These are phyloP conservation scores for Abrostola tripartita DNA, from an alignment of 2,888 invertebrate species.

Conservation along the genomic window DNA sequence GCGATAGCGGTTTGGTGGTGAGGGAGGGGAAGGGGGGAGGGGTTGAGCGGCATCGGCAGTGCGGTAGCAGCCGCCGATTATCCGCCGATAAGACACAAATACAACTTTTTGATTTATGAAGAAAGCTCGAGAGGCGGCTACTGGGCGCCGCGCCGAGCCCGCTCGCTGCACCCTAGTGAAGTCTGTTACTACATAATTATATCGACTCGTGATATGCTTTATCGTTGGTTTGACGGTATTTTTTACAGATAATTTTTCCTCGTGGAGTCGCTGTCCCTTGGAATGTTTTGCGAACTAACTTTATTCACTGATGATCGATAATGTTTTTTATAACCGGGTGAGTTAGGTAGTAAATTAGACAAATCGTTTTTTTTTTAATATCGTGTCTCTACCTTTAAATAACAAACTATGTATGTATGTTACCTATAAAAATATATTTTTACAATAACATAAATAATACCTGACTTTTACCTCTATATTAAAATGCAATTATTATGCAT, in stretches of 20 bases:
- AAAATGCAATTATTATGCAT: constrained; percentile 12
- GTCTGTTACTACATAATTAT: constrained; percentile 48
- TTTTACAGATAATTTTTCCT: background rate
- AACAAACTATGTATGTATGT: too few relatives aligned
- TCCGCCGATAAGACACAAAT: constrained; percentile 85
- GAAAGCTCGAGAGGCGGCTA: constrained; percentile 83
- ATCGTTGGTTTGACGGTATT: background rate
- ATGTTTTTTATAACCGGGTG: too few relatives aligned
- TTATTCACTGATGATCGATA: too few relatives aligned
- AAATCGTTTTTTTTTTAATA: too few relatives aligned
- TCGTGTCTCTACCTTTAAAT: too few relatives aligned
- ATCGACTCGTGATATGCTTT: constrained; percentile 28
- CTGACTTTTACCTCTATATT: background rate
- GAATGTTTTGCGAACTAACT: too few relatives aligned
- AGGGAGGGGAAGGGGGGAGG: constrained; percentile 26
- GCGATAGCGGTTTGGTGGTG: constrained; percentile 57
- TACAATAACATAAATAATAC: too few relatives aligned
- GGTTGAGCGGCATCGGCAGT: constrained; percentile 63
- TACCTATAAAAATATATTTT: too few relatives aligned
- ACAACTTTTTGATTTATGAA: constrained; percentile 88
- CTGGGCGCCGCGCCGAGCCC: constrained; percentile 75
- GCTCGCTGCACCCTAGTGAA: constrained; percentile 68
- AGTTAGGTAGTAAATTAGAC: too few relatives aligned
- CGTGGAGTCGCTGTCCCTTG: too few relatives aligned
- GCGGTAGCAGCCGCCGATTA: constrained; percentile 85